Base-by-base conservation (phyloP, 1,140 invertebrate species). In the Schlechtendalia chinensis region DNA sequence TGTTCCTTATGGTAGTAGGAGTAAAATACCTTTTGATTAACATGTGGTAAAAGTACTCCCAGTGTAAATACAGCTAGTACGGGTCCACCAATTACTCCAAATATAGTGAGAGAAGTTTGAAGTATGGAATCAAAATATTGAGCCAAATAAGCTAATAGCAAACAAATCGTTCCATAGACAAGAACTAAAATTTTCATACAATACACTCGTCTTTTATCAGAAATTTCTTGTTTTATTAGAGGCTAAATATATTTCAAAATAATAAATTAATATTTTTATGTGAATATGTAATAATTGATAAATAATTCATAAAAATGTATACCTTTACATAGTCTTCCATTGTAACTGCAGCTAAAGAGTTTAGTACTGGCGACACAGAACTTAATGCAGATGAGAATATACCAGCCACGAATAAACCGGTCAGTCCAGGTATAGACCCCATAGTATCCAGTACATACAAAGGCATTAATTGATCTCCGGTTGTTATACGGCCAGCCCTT, bases 281-380 rank as follows among this genome's bases (percentile, higher is more conserved):
- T 39, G 6, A 0, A 59, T 47, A 0, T 5, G 39, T 16, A 47
- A 47, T 8, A 69, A 47, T 69, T 65, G 19, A 65, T 65, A 5
- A 47, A 22, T 12, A 24, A 4, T 59, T 27, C 8, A 27, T 17
- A 16, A 19, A 50, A 56, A 22, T 74, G 10, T 50, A 63, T 79
- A 86, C 85, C 83, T 91, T 91, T 2, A 93, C 85, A 84, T 94
- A 94, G 86, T 96, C 94, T 84, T 94, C 92, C 80, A 95, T 88
- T 1, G 93, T 94, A n/a, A 96, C 93, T 17, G 94, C 94, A 17
- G 94, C 91, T 27, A 96, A 86, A 16, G 94, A 93, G 86, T 96
- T 96, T 47, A 95, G 86, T 29, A 92, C 89, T 12, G 94, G 94
- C 0, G 94, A 96, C 61, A 96, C 90, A 0, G 94, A 94, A 80